Conservation (phyloP, 2,888 invertebrate genomes). For the Hybos culiciformis region DNA sequence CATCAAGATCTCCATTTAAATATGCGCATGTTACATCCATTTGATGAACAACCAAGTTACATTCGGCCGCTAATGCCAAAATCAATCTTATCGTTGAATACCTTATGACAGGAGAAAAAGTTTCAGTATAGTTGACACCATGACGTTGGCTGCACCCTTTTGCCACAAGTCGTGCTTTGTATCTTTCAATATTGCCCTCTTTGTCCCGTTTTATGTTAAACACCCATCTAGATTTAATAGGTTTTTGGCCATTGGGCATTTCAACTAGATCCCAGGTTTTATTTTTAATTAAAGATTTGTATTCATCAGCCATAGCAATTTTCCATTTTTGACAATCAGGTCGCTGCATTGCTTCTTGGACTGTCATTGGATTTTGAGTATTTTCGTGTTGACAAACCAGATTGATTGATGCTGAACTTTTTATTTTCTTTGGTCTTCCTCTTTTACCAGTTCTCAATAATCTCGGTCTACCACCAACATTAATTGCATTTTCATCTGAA, state of each 20-base stretch:
- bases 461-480: too few species aligned
- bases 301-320: conserved; percentile 1
- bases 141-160: conserved; percentile 11
- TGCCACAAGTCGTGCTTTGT: conserved; percentile 11
- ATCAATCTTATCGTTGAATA: conserved; percentile 9
- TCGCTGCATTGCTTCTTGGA: neutral
- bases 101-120: conserved; percentile 10
- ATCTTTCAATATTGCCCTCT: conserved; percentile 6
- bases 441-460: too few species aligned
- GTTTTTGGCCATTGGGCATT: neutral
- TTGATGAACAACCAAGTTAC: conserved; percentile 7
- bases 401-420: neutral
- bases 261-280: conserved; percentile 4
- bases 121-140: conserved; percentile 10
- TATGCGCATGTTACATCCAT: conserved; percentile 10
- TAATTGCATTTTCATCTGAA: neutral
- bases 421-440: too few species aligned
- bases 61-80: conserved; percentile 8
- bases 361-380: neutral
- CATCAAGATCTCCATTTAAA: conserved; percentile 10
- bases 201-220: conserved; percentile 9
- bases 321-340: neutral
- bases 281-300: neutral
- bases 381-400: neutral
- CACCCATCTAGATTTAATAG: conserved; percentile 9